Conservation (phyloP, 2,797 vertebrate species). For the Falco columbarius region DNA sequence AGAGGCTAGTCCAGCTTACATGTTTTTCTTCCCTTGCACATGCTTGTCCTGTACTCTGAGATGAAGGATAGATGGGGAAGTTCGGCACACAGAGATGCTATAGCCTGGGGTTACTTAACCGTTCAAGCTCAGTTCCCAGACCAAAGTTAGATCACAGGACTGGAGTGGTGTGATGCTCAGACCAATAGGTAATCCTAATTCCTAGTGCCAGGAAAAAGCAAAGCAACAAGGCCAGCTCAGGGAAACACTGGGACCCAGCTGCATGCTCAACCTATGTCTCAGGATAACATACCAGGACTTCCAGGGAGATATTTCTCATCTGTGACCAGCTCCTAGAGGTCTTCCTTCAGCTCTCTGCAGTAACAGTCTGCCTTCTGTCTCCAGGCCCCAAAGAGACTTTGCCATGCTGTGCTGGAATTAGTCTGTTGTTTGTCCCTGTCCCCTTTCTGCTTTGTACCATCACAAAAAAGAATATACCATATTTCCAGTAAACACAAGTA, state of each 20-base stretch:
- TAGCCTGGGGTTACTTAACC: not conserved
- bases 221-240: not conserved
- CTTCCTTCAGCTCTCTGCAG: not conserved
- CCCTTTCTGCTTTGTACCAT: not conserved
- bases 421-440: not conserved
- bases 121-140: not conserved
- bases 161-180: not conserved
- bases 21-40: not conserved
- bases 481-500: not conserved
- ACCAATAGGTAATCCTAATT: not conserved
- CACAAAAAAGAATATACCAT: not conserved
- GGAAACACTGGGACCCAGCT: not conserved
- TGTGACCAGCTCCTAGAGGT: not conserved
- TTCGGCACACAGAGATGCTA: not conserved
- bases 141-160: not conserved
- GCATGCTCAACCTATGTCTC: not conserved
- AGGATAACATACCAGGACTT: not conserved
- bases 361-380: not conserved
- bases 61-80: not conserved
- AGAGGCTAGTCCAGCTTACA: not conserved
- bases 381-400: not conserved
- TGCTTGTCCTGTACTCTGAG: not conserved
- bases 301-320: not conserved
- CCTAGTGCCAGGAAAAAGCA: not conserved
- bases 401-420: not conserved